Evolutionary conservation across 2,113 vertebrate genomes (phyloP), one percentile per base, ranked within the genome.

Genomic region (Cheilinus undulatus): DNA sequence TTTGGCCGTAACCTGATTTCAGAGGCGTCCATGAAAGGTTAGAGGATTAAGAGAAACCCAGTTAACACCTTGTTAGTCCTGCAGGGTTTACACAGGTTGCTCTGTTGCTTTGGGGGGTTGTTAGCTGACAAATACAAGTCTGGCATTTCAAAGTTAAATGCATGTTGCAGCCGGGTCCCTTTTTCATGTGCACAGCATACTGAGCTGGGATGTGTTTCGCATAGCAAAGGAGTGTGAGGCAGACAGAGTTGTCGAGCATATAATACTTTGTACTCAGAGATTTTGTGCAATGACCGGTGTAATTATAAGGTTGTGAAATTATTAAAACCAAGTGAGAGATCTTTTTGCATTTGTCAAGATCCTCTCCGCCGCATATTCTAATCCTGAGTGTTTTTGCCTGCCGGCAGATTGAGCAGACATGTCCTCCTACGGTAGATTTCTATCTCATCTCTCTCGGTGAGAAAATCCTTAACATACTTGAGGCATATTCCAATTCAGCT

Each of bases 401-500:
- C 76, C 68, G 53, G 69, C 61, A 62, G 71, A 57, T 63, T 22
- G 57, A 72, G 49, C 60, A 67, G 83, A 79, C 54, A 57, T 23
- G 32, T 86, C 71, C 63, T 63, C 59, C 58, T 22, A 48, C 50
- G 27, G 40, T 56, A 68, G 73, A 80, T 84, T 73, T 45, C 58
- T 64, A 49, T 82, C 72, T 61, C 19, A n/a, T 36, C 62, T 67
- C 52, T 60, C 72, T 66, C 10, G 8, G 71, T 57, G 70, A 83
- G 68, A 79, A 83, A 86, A 85, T 82, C 81, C 79, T 73, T 61
- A 34, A 76, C 82, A 81, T 87, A 72, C 76, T 83, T 72, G 74
- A 79, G 64, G 75, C 76, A 60, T 69, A 69, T 77, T 82, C 68
- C 73, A 58, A 48, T 60, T 57, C 73, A 45, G 75, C 67, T 78